Evolutionary conservation across 2,797 vertebrate genomes (phyloP).

Genomic region (Podargus strigoides): DNA sequence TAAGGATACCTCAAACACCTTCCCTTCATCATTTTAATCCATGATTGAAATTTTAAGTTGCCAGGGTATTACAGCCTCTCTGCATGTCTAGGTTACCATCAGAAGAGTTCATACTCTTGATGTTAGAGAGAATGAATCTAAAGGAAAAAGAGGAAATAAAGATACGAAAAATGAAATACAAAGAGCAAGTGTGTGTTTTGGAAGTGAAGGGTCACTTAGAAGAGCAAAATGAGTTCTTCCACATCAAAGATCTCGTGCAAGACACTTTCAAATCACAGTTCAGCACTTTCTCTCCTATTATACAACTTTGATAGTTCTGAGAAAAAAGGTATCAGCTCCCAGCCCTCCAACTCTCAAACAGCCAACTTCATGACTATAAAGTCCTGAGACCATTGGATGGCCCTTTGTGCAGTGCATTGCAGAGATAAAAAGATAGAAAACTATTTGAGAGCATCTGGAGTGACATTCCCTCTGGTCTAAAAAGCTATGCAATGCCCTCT

Average conservation of each 20-base stretch:
- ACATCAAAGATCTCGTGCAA: neutral
- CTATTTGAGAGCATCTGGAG: neutral
- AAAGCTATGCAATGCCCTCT: neutral
- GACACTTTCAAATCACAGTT: conserved; percentile 2
- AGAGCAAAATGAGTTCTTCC: neutral
- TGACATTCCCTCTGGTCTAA: neutral
- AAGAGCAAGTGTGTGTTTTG: neutral
- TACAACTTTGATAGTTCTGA: neutral
- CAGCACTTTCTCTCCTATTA: neutral
- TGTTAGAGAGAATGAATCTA: conserved; percentile 38
- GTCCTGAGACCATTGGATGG: neutral
- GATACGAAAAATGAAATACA: conserved; percentile 22
- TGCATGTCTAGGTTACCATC: conserved; percentile 41
- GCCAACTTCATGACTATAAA: neutral
- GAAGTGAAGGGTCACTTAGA: neutral
- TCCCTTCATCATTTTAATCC: conserved; percentile 52
- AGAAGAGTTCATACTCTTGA: conserved; percentile 36
- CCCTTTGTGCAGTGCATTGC: neutral
- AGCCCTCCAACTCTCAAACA: neutral
- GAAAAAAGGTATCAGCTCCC: neutral
- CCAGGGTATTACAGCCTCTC: conserved; percentile 34
- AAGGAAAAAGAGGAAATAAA: conserved; percentile 38
- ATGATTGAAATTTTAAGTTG: conserved; percentile 48
- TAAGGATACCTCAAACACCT: conserved; percentile 34
- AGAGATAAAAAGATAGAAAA: neutral